Base-by-base conservation (phyloP, 1,140 invertebrate species). In the Patella vulgata region DNA sequence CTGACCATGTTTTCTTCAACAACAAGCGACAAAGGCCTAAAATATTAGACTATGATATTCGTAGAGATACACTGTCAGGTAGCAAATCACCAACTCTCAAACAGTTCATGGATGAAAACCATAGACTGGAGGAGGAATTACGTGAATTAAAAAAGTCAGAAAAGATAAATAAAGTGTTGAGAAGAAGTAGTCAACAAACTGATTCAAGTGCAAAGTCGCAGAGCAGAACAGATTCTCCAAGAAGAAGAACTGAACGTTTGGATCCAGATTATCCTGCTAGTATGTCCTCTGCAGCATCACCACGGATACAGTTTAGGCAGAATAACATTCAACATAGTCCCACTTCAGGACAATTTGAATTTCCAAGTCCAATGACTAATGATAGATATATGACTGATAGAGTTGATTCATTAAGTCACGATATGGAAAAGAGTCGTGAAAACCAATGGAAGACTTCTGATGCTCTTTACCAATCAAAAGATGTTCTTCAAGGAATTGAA, bases 1-100 rank as follows among this genome's bases (percentile, higher is more conserved):
- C 58, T n/a, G 73, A 80, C 9, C 78, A 80, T 63, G 57, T 69
- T 4, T 78, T 72, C 48, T 60, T 40, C 50, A 42, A 42, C 39
- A 14, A 46, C 56, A 27, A 52, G 48, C 14, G 59, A 60, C 36
- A 52, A 17, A 43, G 60, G 42, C 21, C 30, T 9, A 42, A 53
- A 4, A 54, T 55, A 47, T 57, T 62, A 23, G 30, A 62, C n/a
- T 44, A 40, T 21, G 27, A 36, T 8, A 33, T 27, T 11, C n/a
- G 27, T 1, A 31, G 47, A 28, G 14, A 8, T 31, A 1, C 1
- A 27, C 21, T 36, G 39, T 17, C 40, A 17, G 50, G 46, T n/a
- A 44, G 58, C 19, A 55, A 55, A 44, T 77, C 73, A 5, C 70
- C 77, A 17, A 40, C 76, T 19, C 44, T 75, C 2, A 59, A 74